Evolutionary conservation across 2,888 invertebrate species (phyloP).

Genomic region (Eupithecia dodoneata): DNA sequence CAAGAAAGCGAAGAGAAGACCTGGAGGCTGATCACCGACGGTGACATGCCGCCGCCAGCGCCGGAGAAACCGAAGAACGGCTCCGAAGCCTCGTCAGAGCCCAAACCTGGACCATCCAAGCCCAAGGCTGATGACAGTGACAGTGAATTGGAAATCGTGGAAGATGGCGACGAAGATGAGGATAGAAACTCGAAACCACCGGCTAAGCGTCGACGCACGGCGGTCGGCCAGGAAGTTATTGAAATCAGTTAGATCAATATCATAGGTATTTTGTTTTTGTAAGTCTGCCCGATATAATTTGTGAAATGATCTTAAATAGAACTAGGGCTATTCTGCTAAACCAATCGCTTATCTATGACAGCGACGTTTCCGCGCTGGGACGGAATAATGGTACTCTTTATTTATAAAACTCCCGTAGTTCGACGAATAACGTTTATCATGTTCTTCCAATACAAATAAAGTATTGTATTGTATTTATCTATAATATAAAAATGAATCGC

Average conservation of each 20-base stretch:
- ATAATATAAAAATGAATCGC: too few species aligned
- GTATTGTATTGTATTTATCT: too few species aligned
- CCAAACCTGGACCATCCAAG: slow-evolving; percentile 73
- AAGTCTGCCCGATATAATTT: neutral
- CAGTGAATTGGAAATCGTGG: slow-evolving; percentile 80
- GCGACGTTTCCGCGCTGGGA: neutral
- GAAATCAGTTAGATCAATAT: slow-evolving; percentile 67
- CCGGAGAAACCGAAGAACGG: slow-evolving; percentile 64
- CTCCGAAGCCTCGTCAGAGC: slow-evolving; percentile 68
- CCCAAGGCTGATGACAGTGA: slow-evolving; percentile 67
- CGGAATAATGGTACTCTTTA: neutral
- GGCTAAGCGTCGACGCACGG: slow-evolving; percentile 73
- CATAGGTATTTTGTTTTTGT: neutral
- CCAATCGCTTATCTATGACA: neutral
- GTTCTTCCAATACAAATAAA: neutral
- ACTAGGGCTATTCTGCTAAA: neutral
- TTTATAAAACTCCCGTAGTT: neutral
- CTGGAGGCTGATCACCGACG: slow-evolving; percentile 75
- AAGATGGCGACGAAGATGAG: slow-evolving; percentile 73
- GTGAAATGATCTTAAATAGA: neutral
- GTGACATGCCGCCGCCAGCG: slow-evolving; percentile 66
- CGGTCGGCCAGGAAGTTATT: slow-evolving; percentile 66
- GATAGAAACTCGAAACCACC: slow-evolving; percentile 51
- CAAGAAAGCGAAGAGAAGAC: slow-evolving; percentile 76
- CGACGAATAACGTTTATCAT: neutral